Conservation (phyloP, 2,888 invertebrate genomes). For the Blera fallax region DNA sequence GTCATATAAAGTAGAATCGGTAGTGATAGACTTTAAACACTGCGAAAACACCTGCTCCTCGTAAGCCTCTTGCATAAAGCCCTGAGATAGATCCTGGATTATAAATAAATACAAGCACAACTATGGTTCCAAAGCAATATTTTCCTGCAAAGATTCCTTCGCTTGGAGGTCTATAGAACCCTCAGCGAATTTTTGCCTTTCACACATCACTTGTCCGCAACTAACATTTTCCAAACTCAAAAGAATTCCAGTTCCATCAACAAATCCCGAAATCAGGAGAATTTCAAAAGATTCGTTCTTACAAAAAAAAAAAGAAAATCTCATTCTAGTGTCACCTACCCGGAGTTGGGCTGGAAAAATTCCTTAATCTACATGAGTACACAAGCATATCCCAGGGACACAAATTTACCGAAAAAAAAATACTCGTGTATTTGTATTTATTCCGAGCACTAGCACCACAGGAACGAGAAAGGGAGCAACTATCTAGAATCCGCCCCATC, state of each 20-base stretch:
- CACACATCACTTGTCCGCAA: background rate
- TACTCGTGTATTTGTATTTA: constrained; percentile 51
- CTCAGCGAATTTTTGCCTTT: background rate
- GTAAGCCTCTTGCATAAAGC: too few relatives aligned
- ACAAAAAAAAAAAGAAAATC: background rate
- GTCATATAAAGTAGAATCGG: too few relatives aligned
- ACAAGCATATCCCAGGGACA: background rate
- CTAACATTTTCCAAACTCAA: background rate
- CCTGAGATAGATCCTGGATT: too few relatives aligned
- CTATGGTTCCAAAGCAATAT: too few relatives aligned
- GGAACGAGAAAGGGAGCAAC: background rate
- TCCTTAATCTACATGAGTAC: constrained; percentile 13
- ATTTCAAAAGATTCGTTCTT: constrained; percentile 21
- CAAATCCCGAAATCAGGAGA: constrained; percentile 5
- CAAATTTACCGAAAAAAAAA: background rate
- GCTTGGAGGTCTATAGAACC: background rate
- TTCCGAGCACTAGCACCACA: constrained; percentile 59
- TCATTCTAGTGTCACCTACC: too few relatives aligned
- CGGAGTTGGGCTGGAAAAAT: background rate
- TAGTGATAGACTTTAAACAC: too few relatives aligned
- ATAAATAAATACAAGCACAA: too few relatives aligned
- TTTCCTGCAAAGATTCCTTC: background rate
- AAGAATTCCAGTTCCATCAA: constrained; percentile 8
- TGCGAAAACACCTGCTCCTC: too few relatives aligned
- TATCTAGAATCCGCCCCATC: background rate